Evolutionary conservation across 2,888 invertebrate genomes (phyloP).

Genomic region (Rotaria macrura): DNA sequence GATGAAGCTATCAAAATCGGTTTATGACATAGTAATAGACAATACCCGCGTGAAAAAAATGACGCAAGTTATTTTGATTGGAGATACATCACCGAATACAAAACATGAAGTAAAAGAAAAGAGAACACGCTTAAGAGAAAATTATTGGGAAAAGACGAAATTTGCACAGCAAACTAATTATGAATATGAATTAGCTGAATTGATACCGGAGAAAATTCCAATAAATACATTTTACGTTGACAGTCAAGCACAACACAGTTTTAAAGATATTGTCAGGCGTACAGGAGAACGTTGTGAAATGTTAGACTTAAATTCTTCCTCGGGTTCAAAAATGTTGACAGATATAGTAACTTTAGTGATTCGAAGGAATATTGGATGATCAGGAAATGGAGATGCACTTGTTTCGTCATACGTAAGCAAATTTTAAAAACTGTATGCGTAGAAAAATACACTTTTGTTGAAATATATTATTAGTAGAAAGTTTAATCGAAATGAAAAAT

Average conservation of each 20-base stretch:
- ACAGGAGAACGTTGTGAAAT: not conserved
- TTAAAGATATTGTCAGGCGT: not conserved
- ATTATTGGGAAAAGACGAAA: not conserved
- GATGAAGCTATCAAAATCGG: constrained; percentile 7
- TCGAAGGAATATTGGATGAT: not conserved
- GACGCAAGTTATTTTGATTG: not conserved
- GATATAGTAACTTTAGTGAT: not conserved
- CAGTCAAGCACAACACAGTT: not conserved
- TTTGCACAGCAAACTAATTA: not conserved
- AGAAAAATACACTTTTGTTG: no score
- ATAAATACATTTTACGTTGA: not conserved
- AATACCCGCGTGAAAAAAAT: not conserved
- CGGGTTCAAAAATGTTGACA: not conserved
- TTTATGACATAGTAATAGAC: not conserved
- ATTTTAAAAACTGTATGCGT: no score
- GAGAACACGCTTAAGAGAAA: not conserved
- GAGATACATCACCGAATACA: not conserved
- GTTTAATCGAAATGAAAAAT: no score
- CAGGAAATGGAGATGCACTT: not conserved
- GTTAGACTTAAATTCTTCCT: not conserved
- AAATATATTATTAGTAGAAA: no score
- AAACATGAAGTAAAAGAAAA: not conserved
- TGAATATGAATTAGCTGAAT: not conserved
- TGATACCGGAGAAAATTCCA: not conserved
- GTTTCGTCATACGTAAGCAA: not conserved